A percentile compares a stretch with the other conserved stretches of the same genome.
These are phyloP conservation scores for Plecotus auritus DNA, from an alignment of 2,113 vertebrate species.

Conservation along the genomic window DNA sequence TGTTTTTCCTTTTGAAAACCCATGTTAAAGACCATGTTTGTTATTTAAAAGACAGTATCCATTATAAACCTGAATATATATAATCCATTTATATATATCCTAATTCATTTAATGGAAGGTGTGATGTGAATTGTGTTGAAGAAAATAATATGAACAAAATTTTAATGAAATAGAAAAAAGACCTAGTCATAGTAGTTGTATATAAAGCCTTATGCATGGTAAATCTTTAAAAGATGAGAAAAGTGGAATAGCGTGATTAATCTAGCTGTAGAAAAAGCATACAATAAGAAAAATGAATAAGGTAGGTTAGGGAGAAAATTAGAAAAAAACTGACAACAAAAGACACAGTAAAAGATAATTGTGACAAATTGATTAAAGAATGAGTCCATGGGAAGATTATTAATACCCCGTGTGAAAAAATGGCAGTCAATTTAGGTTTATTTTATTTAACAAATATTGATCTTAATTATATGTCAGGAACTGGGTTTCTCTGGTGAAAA, in stretches of 20 bases:
- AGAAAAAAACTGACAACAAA: neutral
- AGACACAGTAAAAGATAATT: neutral
- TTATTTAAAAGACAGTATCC: conserved; percentile 8
- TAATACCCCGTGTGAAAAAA: neutral
- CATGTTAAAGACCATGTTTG: neutral
- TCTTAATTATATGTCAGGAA: neutral
- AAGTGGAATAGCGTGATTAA: neutral
- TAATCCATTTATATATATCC: neutral
- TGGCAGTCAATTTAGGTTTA: neutral
- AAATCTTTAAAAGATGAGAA: neutral
- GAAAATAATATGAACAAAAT: neutral
- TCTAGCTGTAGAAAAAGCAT: neutral
- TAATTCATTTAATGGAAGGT: neutral
- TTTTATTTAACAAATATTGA: neutral
- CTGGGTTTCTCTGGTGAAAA: neutral
- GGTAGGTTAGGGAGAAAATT: neutral
- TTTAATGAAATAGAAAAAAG: neutral
- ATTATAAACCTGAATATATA: neutral
- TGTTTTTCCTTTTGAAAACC: neutral
- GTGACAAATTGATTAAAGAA: neutral
- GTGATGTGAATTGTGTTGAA: neutral
- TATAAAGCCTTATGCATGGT: neutral
- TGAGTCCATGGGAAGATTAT: neutral
- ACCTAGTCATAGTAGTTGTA: neutral
- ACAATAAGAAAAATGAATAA: neutral